Conservation (phyloP, 2,797 vertebrate genomes). For the Percopsis omiscomaycus region DNA sequence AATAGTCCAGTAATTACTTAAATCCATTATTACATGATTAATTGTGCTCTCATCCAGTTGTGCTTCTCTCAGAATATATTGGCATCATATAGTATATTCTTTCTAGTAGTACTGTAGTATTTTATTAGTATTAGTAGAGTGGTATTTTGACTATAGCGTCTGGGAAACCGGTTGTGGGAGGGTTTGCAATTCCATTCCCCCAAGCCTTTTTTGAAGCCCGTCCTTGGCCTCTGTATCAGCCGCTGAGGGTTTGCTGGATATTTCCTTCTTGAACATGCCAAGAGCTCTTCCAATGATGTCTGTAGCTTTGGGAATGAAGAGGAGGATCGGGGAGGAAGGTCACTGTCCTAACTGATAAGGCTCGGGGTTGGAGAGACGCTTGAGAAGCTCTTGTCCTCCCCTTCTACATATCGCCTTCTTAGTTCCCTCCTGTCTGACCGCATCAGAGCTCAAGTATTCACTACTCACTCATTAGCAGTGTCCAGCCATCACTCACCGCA, state of each 20-base stretch:
- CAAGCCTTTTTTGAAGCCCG: conserved; percentile 25
- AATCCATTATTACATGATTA: too few species aligned
- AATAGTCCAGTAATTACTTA: too few species aligned
- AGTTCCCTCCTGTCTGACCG: conserved; percentile 33
- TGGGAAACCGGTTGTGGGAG: conserved; percentile 12
- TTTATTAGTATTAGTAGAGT: too few species aligned
- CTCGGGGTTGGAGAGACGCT: conserved; percentile 53
- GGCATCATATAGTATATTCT: too few species aligned
- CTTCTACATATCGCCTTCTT: conserved; percentile 30
- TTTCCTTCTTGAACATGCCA: conserved; percentile 3
- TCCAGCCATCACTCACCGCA: conserved; percentile 57
- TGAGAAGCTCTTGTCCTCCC: conserved; percentile 57
- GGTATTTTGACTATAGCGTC: too few species aligned
- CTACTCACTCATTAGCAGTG: conserved; percentile 70
- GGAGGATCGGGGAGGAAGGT: conserved; percentile 51
- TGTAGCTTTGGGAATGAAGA: conserved; percentile 37
- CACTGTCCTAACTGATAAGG: conserved; percentile 61
- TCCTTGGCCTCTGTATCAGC: conserved; percentile 42
- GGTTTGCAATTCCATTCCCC: conserved; percentile 29
- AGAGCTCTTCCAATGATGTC: conserved; percentile 65
- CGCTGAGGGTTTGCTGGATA: conserved; percentile 33
- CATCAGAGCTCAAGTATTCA: conserved; percentile 61
- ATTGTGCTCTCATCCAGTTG: too few species aligned
- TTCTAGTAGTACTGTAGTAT: too few species aligned
- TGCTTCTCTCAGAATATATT: too few species aligned